Conservation (phyloP, 2,797 vertebrate genomes). For the Eidolon dupreanum region DNA sequence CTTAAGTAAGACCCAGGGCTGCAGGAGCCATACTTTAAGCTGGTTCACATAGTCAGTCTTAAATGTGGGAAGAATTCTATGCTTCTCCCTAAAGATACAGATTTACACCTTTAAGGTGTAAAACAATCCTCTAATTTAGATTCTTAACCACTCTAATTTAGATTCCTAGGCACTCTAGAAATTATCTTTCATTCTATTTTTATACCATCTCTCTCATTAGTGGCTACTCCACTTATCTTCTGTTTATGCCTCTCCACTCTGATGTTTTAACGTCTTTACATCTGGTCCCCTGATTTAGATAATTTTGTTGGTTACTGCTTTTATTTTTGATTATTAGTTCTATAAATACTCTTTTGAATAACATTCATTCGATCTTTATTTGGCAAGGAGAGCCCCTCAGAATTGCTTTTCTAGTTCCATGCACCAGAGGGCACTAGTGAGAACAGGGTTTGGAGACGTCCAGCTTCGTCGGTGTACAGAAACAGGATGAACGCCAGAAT, state of each 20-base stretch:
- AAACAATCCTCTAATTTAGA: not conserved
- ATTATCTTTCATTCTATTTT: not conserved
- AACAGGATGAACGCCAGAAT: not conserved
- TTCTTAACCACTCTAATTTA: not conserved
- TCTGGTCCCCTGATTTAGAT: not conserved
- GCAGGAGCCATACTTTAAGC: not conserved
- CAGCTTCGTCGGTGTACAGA: not conserved
- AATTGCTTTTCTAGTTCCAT: not conserved
- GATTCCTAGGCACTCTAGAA: not conserved
- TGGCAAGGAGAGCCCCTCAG: not conserved
- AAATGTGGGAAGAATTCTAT: not conserved
- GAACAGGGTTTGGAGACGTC: no score
- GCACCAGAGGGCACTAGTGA: not conserved
- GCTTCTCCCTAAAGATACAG: not conserved
- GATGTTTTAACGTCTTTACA: not conserved
- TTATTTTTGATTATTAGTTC: not conserved
- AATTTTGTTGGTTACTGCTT: not conserved
- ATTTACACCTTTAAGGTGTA: not conserved
- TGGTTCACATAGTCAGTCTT: not conserved
- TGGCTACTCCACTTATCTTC: not conserved
- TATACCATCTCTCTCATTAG: not conserved
- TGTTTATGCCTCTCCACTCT: not conserved
- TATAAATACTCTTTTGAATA: not conserved
- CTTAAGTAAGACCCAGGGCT: not conserved
- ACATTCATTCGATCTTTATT: not conserved